Evolutionary conservation across 2,888 invertebrate genomes (phyloP).

Genomic region (Drosophila testacea): DNA sequence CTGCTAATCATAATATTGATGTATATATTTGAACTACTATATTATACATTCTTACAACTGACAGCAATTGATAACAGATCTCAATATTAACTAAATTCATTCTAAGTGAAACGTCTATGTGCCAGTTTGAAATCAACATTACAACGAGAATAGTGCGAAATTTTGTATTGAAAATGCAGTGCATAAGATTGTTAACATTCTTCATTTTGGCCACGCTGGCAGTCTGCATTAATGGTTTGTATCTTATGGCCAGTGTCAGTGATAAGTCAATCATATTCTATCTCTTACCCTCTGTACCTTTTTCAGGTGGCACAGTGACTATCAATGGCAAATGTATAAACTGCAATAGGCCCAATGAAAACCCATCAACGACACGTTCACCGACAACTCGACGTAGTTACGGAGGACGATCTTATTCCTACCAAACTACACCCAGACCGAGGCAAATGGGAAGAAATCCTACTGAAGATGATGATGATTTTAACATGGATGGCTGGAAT

Average conservation of each 20-base stretch:
- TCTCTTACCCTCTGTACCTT: background rate
- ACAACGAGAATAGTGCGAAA: background rate
- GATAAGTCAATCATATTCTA: background rate
- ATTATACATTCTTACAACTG: background rate
- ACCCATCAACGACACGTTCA: background rate
- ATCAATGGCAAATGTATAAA: constrained; percentile 60
- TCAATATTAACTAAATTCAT: background rate
- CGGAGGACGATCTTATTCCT: background rate
- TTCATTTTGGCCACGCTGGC: constrained; percentile 38
- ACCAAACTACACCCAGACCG: background rate
- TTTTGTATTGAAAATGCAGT: constrained; percentile 46
- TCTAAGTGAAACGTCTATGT: too few relatives aligned
- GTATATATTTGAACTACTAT: background rate
- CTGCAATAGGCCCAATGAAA: constrained; percentile 32
- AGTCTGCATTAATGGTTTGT: constrained; percentile 48
- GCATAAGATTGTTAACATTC: constrained; percentile 41
- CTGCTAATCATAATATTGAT: background rate
- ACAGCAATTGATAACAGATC: background rate
- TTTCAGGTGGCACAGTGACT: constrained; percentile 58
- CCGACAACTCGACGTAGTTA: background rate
- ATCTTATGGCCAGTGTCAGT: background rate
- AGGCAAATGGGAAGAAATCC: background rate
- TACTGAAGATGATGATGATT: background rate
- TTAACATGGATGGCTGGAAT: constrained; percentile 6
- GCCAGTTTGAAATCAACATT: constrained; percentile 12